Conservation (phyloP, 2,888 invertebrate genomes). For the Eledone cirrhosa region DNA sequence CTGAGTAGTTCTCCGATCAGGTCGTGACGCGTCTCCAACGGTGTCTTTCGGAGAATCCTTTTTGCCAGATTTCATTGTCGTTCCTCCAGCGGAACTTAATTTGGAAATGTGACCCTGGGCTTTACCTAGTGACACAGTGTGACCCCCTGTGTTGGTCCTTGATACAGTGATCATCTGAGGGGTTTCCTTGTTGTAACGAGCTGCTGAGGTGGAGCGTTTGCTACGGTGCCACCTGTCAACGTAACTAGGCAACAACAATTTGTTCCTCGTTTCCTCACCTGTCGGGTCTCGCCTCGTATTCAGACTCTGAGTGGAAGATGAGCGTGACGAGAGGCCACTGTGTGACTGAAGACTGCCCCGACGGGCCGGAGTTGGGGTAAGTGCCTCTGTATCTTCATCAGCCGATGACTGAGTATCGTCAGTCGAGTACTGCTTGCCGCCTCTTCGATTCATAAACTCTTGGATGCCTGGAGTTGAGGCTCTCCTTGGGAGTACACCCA, state of each 20-base stretch:
- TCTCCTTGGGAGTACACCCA: conserved; percentile 32
- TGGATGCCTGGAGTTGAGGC: conserved; percentile 44
- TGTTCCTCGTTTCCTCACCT: neutral
- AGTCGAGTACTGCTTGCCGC: neutral
- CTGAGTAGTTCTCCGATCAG: too few species aligned
- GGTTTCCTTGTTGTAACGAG: neutral
- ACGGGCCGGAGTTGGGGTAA: neutral
- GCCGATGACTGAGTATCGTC: conserved; percentile 12
- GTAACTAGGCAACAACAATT: neutral
- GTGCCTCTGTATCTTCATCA: neutral
- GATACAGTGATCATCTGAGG: conserved; percentile 1
- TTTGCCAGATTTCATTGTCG: neutral
- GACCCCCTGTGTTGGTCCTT: neutral
- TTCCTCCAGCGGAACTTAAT: too few species aligned
- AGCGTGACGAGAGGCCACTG: neutral
- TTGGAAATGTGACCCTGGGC: neutral
- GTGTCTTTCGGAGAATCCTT: neutral
- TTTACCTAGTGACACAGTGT: neutral
- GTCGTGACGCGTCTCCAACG: neutral
- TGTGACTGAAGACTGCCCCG: neutral
- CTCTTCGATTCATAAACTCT: neutral
- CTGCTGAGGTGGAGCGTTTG: neutral
- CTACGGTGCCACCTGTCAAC: conserved; percentile 9
- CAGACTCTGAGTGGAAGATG: conserved; percentile 7
- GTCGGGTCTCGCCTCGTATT: neutral